phyloP scores from a whole-genome alignment of 2,888 invertebrate genomes.

The Sinopyrophorus schimmeli region DNA sequence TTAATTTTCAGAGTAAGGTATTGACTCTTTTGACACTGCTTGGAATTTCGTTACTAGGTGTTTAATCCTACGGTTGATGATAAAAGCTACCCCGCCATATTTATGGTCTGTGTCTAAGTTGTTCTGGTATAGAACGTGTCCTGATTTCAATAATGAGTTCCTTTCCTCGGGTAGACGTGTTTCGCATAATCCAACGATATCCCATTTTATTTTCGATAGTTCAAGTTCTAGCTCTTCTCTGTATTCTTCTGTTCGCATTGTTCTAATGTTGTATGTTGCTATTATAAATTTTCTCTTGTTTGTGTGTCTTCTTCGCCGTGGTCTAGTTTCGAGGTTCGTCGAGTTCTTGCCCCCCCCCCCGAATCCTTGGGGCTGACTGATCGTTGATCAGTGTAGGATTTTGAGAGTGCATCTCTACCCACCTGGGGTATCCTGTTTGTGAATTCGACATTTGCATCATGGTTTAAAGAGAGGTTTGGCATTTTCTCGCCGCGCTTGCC shows the following conservation, averaged over 20 bases:
- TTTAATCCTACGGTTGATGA: background rate
- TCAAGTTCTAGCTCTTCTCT: background rate
- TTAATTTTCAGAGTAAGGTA: background rate
- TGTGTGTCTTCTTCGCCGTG: too few relatives aligned
- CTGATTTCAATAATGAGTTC: background rate
- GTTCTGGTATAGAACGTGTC: background rate
- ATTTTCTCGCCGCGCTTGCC: too few relatives aligned
- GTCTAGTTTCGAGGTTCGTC: too few relatives aligned
- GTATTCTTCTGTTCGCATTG: background rate
- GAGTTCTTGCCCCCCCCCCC: background rate
- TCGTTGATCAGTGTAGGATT: conserved; percentile 1
- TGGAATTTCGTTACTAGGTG: conserved; percentile 7
- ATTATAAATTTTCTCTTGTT: too few relatives aligned
- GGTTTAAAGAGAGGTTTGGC: background rate
- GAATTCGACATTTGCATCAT: background rate
- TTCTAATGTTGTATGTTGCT: too few relatives aligned
- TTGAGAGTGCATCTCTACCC: background rate
- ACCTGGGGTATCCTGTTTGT: background rate
- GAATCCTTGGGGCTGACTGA: conserved; percentile 8
- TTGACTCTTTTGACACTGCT: conserved; percentile 2
- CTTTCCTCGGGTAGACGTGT: background rate
- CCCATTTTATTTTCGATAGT: background rate
- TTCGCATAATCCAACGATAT: background rate
- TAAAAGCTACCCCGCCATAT: background rate
- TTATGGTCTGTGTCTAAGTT: background rate